Evolutionary conservation across 2,113 vertebrate species (phyloP), one percentile per base, ranked within the genome.

Genomic region (Apistogramma diplotaenia): DNA sequence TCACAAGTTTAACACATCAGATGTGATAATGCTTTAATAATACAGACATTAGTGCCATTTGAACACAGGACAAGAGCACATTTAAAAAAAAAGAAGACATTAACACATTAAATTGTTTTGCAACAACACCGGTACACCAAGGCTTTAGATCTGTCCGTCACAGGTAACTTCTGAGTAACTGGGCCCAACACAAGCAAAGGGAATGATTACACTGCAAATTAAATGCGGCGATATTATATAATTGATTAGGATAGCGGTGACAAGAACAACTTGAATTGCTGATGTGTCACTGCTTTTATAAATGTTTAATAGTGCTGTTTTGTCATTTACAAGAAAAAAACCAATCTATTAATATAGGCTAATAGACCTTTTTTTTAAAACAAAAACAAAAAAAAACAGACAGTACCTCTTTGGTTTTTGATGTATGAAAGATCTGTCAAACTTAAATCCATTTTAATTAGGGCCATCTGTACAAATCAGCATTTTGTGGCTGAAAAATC

Each of bases 1-100:
- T 72, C 49, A 67, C 56, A 84, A 72, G 2, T 54, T 80, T 35
- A 13, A 33, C 8, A 59, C 8, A 80, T 31, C 58, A 57, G n/a
- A 72, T 70, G 40, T 49, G 40, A 49, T 19, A 76, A 74, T n/a
- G 56, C 65, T 87, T 89, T 84, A 85, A 85, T 85, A 55, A 60
- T 13, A 67, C 71, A 87, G 76, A 87, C 56, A 59, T 85, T 72
- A 78, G 76, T 83, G 73, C 55, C 82, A 72, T 55, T 19, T 74
- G 10, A 77, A 80, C 88, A 85, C 21, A 71, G 29, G 40, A 70
- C 46, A 5, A 49, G 62, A 49, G 35, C 29, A 40, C 13, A 43
- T 37, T 11, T 11, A 10, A 18, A 27, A 43, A n/a, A 21, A 4
- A 2, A n/a, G 12, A 56, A 33, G 43, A 53, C 37, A 43, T 13